A percentile compares a stretch with the other conserved stretches of the same genome.
phyloP scores from a whole-genome alignment of 2,113 vertebrate species.

The Eurystomus gularis region DNA sequence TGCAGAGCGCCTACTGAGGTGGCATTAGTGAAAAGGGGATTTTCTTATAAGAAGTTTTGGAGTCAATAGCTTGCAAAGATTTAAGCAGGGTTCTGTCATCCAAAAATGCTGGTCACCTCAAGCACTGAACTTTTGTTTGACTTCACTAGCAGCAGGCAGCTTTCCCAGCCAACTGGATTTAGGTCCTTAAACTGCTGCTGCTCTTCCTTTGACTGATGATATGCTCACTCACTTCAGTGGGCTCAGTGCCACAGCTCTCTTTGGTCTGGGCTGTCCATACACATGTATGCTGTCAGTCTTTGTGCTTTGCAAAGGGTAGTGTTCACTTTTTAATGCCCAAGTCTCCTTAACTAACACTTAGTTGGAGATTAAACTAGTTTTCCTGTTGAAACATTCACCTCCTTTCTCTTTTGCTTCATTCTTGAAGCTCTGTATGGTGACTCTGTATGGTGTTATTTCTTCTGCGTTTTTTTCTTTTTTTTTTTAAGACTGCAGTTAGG shows the following conservation, averaged over 20 bases:
- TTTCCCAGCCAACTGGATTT: slow-evolving; percentile 19
- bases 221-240: not conserved
- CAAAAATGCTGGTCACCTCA: not conserved
- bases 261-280: not conserved
- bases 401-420: not conserved
- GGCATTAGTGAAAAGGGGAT: not conserved
- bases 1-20: not conserved
- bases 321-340: not conserved
- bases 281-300: not conserved
- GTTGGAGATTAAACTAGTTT: not conserved
- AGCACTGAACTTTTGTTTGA: not conserved
- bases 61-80: not conserved
- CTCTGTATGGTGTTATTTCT: not conserved
- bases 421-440: not conserved
- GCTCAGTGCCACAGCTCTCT: not conserved
- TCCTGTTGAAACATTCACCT: not conserved
- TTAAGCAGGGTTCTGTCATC: not conserved
- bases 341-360: not conserved
- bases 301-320: not conserved
- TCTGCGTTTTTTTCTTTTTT: not conserved
- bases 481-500: not conserved
- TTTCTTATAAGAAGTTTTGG: not conserved
- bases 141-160: not conserved
- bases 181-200: not conserved
- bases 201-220: not conserved